phyloP scores from a whole-genome alignment of 2,113 vertebrate species.

The Brienomyrus brachyistius region DNA sequence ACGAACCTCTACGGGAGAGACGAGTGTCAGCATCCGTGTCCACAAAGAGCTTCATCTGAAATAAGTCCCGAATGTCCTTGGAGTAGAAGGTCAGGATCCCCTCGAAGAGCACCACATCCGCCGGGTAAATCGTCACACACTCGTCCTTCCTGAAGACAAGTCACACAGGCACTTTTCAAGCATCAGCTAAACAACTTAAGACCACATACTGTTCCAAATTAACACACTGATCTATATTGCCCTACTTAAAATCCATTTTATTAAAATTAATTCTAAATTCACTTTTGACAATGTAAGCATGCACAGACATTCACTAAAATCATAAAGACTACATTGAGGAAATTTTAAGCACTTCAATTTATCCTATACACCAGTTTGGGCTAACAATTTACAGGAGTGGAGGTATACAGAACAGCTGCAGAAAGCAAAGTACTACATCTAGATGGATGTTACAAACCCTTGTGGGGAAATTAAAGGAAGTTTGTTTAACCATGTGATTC shows the following conservation, averaged over 20 bases:
- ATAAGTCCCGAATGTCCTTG: conserved; percentile 88
- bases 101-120: conserved; percentile 91
- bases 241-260: background rate
- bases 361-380: background rate
- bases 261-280: background rate
- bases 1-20: conserved; percentile 86
- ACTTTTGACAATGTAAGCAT: background rate
- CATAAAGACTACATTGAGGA: background rate
- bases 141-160: conserved; percentile 78
- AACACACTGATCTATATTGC: background rate
- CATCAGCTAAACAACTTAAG: background rate
- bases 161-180: background rate
- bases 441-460: background rate
- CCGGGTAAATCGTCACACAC: conserved; percentile 84
- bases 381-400: background rate
- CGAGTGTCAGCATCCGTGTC: conserved; percentile 92
- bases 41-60: conserved; percentile 97
- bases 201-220: background rate
- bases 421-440: background rate
- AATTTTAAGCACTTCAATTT: background rate
- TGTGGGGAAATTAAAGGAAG: background rate
- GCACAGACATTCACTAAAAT: background rate
- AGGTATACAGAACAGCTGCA: background rate
- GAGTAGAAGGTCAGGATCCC: conserved; percentile 95
- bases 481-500: background rate